Evolutionary conservation across 1,140 invertebrate genomes (phyloP).

Genomic region (Neodiprion virginianus): DNA sequence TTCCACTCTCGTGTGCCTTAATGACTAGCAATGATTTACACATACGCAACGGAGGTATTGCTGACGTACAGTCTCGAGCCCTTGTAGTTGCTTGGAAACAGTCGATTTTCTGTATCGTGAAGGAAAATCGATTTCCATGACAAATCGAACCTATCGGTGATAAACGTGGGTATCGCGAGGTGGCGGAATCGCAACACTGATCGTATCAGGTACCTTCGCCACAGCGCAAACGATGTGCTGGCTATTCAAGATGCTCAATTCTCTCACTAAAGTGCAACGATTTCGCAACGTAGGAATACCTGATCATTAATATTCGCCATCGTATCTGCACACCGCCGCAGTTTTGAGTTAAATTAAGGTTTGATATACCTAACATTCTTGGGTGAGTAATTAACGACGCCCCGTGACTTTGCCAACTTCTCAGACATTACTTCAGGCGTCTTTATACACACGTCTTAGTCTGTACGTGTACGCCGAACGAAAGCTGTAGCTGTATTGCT

Average conservation of each 20-base stretch:
- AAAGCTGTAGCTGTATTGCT: background rate
- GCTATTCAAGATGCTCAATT: background rate
- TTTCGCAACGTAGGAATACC: background rate
- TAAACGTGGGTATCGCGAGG: too few relatives aligned
- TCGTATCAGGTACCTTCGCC: too few relatives aligned
- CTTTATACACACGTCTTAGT: background rate
- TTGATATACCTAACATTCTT: conserved; percentile 14
- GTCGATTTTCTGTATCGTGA: too few relatives aligned
- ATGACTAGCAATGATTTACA: too few relatives aligned
- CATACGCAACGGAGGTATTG: too few relatives aligned
- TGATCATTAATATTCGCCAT: conserved; percentile 14
- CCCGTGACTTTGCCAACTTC: conserved; percentile 32
- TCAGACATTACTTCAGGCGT: conserved; percentile 14
- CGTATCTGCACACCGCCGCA: background rate
- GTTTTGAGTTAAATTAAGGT: conserved; percentile 11
- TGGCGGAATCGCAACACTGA: too few relatives aligned
- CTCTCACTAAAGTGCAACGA: background rate
- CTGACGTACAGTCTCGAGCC: too few relatives aligned
- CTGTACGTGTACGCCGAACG: background rate
- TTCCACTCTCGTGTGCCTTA: too few relatives aligned
- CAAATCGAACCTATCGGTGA: too few relatives aligned
- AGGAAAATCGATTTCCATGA: too few relatives aligned
- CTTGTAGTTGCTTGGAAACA: too few relatives aligned
- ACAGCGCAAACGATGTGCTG: background rate
- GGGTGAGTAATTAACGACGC: conserved; percentile 31